Conservation (phyloP, 2,113 vertebrate genomes). For the Prolemur simus region DNA sequence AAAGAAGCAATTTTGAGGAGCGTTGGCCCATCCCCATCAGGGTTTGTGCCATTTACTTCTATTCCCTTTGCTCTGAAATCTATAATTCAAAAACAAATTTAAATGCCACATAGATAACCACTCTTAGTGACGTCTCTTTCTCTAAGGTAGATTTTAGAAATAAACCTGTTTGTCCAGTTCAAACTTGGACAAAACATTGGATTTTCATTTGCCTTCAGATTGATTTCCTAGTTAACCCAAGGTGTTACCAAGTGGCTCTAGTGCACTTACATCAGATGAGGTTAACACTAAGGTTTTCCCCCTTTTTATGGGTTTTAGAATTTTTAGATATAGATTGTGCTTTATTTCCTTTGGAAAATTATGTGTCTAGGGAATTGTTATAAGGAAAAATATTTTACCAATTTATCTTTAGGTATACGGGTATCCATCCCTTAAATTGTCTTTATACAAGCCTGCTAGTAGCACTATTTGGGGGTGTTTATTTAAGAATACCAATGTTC, state of each 20-base stretch:
- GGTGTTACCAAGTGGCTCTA: not conserved
- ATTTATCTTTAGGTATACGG: not conserved
- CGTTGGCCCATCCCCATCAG: not conserved
- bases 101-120: not conserved
- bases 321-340: not conserved
- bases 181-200: not conserved
- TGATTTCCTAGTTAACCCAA: not conserved
- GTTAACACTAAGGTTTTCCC: not conserved
- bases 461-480: not conserved
- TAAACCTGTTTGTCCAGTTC: not conserved
- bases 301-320: not conserved
- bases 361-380: not conserved
- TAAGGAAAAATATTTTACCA: not conserved
- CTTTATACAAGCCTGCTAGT: not conserved
- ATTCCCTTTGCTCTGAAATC: not conserved
- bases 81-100: not conserved
- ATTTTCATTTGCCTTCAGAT: not conserved
- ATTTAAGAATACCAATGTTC: not conserved
- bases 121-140: not conserved
- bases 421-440: not conserved
- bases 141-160: conserved; percentile 6
- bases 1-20: not conserved
- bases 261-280: not conserved
- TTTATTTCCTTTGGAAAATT: conserved; percentile 29
- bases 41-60: not conserved